These are phyloP conservation scores for Drosophila mayri DNA, from an alignment of 1,140 invertebrate species.

Conservation along the genomic window DNA sequence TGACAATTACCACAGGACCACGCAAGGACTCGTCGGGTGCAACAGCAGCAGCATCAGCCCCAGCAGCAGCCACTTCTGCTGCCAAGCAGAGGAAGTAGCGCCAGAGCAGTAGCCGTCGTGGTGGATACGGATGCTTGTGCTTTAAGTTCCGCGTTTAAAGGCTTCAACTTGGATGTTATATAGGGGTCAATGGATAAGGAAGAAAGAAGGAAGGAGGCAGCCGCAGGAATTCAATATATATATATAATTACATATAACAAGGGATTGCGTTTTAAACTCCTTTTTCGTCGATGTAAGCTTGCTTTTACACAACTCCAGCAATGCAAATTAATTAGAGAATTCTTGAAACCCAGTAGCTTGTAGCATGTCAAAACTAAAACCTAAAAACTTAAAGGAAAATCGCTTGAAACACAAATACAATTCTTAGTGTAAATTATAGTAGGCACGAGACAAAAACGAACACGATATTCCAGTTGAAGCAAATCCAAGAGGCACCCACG, in stretches of 20 bases:
- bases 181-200: neutral
- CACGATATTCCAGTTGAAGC: slow-evolving; percentile 57
- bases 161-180: slow-evolving; percentile 46
- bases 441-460: slow-evolving; percentile 32
- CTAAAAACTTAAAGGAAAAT: slow-evolving; percentile 21
- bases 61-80: slow-evolving; percentile 35
- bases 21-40: slow-evolving; percentile 44
- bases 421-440: slow-evolving; percentile 65
- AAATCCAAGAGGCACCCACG: slow-evolving; percentile 58
- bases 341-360: slow-evolving; percentile 63
- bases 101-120: slow-evolving; percentile 22
- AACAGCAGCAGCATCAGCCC: slow-evolving; percentile 8
- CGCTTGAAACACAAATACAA: slow-evolving; percentile 38
- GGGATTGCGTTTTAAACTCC: slow-evolving; percentile 53
- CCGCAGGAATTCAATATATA: slow-evolving; percentile 56
- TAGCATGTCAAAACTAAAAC: slow-evolving; percentile 56
- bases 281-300: slow-evolving; percentile 48
- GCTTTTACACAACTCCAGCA: slow-evolving; percentile 54
- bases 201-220: slow-evolving; percentile 1
- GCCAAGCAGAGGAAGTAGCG: slow-evolving; percentile 73
- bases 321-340: slow-evolving; percentile 68
- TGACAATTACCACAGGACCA: slow-evolving; percentile 40
- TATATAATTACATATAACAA: slow-evolving; percentile 45
- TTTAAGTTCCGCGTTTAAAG: slow-evolving; percentile 71
- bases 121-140: slow-evolving; percentile 57